phyloP scores from a whole-genome alignment of 2,797 vertebrate species.

The Anabas testudineus region DNA sequence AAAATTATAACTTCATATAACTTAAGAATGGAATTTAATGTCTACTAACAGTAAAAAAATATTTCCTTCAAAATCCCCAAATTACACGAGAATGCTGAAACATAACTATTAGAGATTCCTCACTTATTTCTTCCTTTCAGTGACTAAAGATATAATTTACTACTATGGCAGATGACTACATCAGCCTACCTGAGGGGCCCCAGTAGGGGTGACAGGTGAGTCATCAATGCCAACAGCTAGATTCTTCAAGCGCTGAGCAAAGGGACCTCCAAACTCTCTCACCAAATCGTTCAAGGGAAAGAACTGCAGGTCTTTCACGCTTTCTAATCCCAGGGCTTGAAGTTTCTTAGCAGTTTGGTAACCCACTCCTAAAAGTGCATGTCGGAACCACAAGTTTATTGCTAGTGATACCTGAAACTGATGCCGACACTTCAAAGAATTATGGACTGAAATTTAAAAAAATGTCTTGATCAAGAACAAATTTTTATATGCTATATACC shows the following conservation, averaged over 20 bases:
- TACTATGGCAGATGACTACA: neutral
- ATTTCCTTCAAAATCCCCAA: too few relatives aligned
- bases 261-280: conserved; percentile 84
- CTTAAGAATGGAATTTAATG: too few relatives aligned
- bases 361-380: conserved; percentile 86
- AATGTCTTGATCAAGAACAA: neutral
- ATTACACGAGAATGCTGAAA: too few relatives aligned
- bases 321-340: conserved; percentile 83
- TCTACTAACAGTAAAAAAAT: too few relatives aligned
- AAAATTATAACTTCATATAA: too few relatives aligned
- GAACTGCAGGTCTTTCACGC: conserved; percentile 84
- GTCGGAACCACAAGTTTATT: neutral
- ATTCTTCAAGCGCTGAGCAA: conserved; percentile 86
- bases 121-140: neutral
- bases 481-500: conserved; percentile 73
- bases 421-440: too few relatives aligned
- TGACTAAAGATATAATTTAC: too few relatives aligned
- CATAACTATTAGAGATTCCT: too few relatives aligned
- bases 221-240: conserved; percentile 88
- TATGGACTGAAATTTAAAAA: too few relatives aligned
- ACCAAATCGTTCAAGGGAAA: conserved; percentile 81
- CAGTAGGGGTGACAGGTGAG: conserved; percentile 85
- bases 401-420: neutral
- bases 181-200: conserved; percentile 89
- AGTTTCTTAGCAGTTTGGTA: conserved; percentile 87